Evolutionary conservation across 1,140 invertebrate species (phyloP), one percentile per base, ranked within the genome.

Genomic region (Solen grandis): DNA sequence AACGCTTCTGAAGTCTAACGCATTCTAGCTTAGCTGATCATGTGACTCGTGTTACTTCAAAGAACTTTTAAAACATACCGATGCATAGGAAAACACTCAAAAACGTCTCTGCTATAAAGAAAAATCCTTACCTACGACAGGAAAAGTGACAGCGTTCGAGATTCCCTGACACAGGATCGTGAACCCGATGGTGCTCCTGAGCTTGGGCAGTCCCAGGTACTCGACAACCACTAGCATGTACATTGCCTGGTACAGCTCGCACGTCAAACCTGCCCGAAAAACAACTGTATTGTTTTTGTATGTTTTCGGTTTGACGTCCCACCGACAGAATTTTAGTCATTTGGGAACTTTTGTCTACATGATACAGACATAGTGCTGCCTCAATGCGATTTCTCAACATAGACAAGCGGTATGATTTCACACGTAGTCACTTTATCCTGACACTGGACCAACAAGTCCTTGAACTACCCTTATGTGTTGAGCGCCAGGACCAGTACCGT

Each of bases 101-200:
- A n/a, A n/a, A n/a, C n/a, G n/a, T n/a, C n/a, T n/a, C n/a, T n/a
- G n/a, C n/a, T n/a, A n/a, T n/a, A n/a, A n/a, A n/a, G n/a, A 14
- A 14, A 60, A 50, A 1, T 74, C 27, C 74, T 55, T 73, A 80
- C 77, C 77, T 19, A 80, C 68, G 52, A 80, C 35, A 5, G 60
- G 68, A 29, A 72, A 73, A 5, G 60, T 73, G 13, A 27, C 41
- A 2, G 77, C 66, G 19, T 59, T 25, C 0, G 77, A 36, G n/a
- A 80, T 19, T 16, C 77, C 77, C 16, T 80, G 66, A 65, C 68
- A 72, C 5, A 80, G 41, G 14, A 72, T 27, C 2, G 77, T 72
- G 19, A 80, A 80, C 29, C 77, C 77, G 27, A 80, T 63, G 62
- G 65, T 72, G 33, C 68, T 80, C 19, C 54, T 70, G 27, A 80